Base-by-base conservation (phyloP, 1,140 invertebrate species). In the Vollenhovia emeryi region DNA sequence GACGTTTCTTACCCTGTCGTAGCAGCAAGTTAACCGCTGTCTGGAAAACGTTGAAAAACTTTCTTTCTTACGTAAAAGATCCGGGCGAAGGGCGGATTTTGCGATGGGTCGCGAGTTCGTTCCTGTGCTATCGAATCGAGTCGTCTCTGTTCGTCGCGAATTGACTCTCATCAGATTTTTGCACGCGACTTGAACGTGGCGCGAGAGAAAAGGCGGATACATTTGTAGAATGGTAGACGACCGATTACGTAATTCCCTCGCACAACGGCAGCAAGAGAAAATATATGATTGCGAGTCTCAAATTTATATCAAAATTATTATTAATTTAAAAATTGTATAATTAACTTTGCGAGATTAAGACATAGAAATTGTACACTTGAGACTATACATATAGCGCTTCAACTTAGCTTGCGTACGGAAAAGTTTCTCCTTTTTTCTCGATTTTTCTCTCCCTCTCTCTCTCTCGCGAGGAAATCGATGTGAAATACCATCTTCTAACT, bases 1-100 rank as follows among this genome's bases (percentile, higher is more conserved):
- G 21, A 76, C 33, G 43, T 86, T 86, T 87, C 78, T 87, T 87
- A 36, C 15, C 36, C 50, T 33, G 5, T 48, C 13, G 27, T 27
- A 55, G 27, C 27, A 48, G 52, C 80, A 75, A 87, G 78, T 87
- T 87, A 87, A 68, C 78, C 85, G 64, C 55, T 87, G 76, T 87
- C 79, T 84, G n/a, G 30, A 57, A 84, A 71, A 84, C 43, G 83
- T 36, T 73, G 64, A 76, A 84, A 87, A 88, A 87, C 27, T 45
- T 76, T 48, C 69, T 43, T 45, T 36, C 69, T 84, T 68, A 43
- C 69, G 52, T 55, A 13, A 48, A 8, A 40, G 50, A 62, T 82
- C 52, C n/a, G 66, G 45, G n/a, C 27, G 60, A 68, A 55, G 59
- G n/a, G 55, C 50, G 33, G 50, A 13, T 82, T 36, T 66, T 69